Conservation (phyloP, 2,113 vertebrate genomes). For the Hippocampus mohnikei region DNA sequence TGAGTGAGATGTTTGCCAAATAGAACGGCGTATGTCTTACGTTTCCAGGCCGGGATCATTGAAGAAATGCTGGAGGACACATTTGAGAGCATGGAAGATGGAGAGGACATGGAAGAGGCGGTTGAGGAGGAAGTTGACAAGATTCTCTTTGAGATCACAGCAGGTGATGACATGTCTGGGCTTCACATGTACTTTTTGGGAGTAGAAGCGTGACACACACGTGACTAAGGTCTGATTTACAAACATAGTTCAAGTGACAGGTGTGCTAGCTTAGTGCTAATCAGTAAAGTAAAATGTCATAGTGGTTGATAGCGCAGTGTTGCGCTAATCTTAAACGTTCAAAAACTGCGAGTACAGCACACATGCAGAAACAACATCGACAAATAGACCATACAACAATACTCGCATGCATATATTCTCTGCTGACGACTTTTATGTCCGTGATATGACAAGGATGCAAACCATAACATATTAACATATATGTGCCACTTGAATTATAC, state of each 20-base stretch:
- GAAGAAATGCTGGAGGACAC: conserved; percentile 98
- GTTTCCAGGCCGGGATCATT: conserved; percentile 90
- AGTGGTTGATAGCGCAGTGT: no score
- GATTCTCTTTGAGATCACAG: conserved; percentile 97
- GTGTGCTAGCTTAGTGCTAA: no score
- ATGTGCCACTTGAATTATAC: not conserved
- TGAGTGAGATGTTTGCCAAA: not conserved
- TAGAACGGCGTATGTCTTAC: not conserved
- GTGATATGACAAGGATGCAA: no score
- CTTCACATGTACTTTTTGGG: not conserved
- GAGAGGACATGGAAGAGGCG: conserved; percentile 96
- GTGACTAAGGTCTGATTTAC: not conserved
- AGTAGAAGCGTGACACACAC: not conserved
- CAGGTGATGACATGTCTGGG: conserved; percentile 71
- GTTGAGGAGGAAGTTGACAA: conserved; percentile 93
- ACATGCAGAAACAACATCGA: no score
- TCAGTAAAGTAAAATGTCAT: no score
- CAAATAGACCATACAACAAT: no score
- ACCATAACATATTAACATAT: no score
- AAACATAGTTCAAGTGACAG: no score
- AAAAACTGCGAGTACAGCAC: no score
- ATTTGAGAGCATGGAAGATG: conserved; percentile 93
- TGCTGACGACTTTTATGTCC: no score
- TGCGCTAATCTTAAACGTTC: no score
- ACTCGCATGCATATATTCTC: no score